These are phyloP conservation scores for Elephas maximus DNA, from an alignment of 2,113 vertebrate species.

Conservation along the genomic window DNA sequence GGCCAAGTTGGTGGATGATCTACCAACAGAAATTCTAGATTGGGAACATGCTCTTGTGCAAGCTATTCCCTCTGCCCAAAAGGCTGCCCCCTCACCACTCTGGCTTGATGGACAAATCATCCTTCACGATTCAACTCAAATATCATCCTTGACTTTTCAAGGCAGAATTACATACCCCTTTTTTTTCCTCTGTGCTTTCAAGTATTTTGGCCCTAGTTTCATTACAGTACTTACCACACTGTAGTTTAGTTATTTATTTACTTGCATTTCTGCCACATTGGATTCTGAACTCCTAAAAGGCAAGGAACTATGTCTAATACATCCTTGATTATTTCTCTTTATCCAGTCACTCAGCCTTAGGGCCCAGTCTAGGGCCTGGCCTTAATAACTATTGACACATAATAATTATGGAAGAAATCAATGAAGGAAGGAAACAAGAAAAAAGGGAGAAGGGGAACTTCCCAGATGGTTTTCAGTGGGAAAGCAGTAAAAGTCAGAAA, in stretches of 20 bases:
- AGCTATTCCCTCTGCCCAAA: background rate
- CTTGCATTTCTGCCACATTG: background rate
- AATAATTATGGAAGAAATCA: conserved; percentile 17
- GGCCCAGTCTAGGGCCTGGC: background rate
- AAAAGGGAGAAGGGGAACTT: background rate
- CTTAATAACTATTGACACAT: background rate
- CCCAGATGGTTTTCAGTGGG: background rate
- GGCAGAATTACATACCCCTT: background rate
- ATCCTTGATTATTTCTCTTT: conserved; percentile 43
- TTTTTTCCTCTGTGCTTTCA: background rate
- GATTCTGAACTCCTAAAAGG: conserved; percentile 11
- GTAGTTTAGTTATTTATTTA: background rate
- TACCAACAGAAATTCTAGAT: background rate
- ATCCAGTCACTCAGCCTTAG: background rate
- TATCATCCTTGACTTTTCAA: background rate
- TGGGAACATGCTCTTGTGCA: background rate
- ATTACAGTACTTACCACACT: background rate
- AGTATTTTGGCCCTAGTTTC: background rate
- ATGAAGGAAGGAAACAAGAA: background rate
- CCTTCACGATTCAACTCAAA: background rate
- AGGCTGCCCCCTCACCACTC: background rate
- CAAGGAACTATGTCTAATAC: background rate
- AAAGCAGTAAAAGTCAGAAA: conserved; percentile 13
- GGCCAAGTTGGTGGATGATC: background rate
- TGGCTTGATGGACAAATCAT: background rate